Evolutionary conservation across 2,888 invertebrate genomes (phyloP), one percentile per base, ranked within the genome.

Genomic region (Terebella lapidaria): DNA sequence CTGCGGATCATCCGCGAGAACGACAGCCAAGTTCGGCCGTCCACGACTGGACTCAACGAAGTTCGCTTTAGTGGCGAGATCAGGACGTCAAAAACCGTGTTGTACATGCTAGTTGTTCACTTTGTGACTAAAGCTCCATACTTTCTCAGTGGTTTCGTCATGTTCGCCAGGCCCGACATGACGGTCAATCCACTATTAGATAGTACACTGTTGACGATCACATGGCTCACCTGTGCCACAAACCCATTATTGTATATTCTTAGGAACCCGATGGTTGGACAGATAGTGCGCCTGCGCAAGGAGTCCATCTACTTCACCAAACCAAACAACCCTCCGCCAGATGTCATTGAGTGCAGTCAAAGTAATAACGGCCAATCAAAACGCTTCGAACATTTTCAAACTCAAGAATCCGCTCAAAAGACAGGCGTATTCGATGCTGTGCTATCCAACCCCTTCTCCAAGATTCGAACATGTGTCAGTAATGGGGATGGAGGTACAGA

Each of bases 51-150:
- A 29, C n/a, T 42, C 35, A 57, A 1, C 10, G 35, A 56, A 22
- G 35, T 60, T n/a, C 56, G 56, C 18, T 60, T 60, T 42, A 30
- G 24, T 27, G 60, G 60, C 35, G 60, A 60, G 35, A 56, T 60
- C 15, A 22, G 56, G n/a, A 60, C 60, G 47, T 49, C 60, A 0
- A 56, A 52, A 26, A 60, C 60, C 1, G 57, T 57, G 47, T 25
- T 60, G n/a, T 26, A 52, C 30, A 60, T 60, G 60, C 52, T 51
- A 22, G 25, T 47, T 18, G 15, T 60, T 2, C 52, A 30, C 42
- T 27, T 57, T 24, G 20, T 60, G n/a, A 51, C 25, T 20, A 27
- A 51, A 18, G 18, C 10, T 24, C 56, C 57, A 18, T 60, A 60
- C 52, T 22, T 18, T 24, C 27, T 60, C 30, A 24, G 29, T 4